A percentile compares a stretch with the other conserved stretches of the same genome.
phyloP scores from a whole-genome alignment of 2,797 vertebrate species.

The Hirundo rustica region DNA sequence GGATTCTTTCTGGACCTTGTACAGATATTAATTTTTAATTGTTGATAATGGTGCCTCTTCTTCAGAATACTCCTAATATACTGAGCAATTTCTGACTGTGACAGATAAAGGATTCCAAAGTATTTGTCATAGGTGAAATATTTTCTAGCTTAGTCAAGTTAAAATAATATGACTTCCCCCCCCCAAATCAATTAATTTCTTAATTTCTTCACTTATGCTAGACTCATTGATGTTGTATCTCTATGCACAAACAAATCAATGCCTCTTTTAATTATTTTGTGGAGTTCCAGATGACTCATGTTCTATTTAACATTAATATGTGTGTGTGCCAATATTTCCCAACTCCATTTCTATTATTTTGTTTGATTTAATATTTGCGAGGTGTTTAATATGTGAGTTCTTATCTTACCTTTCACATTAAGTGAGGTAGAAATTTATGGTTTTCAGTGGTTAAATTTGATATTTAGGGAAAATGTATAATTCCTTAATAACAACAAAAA shows the following conservation, averaged over 20 bases:
- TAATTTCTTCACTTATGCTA: neutral
- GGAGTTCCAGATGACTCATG: neutral
- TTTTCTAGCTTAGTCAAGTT: neutral
- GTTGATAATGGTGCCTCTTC: neutral
- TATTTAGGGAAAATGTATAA: neutral
- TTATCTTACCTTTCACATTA: conserved; percentile 52
- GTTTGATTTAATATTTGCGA: conserved; percentile 49
- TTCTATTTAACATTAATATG: neutral
- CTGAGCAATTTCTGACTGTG: neutral
- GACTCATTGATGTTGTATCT: neutral
- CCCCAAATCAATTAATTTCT: neutral
- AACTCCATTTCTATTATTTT: neutral
- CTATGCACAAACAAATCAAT: neutral
- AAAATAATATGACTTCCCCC: neutral
- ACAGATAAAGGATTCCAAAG: neutral
- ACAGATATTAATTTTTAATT: neutral
- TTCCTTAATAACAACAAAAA: neutral
- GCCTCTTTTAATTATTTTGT: neutral
- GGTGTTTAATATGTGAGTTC: conserved; percentile 30
- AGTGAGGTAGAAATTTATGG: conserved; percentile 10
- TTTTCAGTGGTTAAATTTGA: conserved; percentile 41
- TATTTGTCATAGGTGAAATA: neutral
- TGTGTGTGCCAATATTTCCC: neutral
- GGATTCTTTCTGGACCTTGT: neutral
- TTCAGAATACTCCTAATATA: neutral